Conservation (phyloP, 2,888 invertebrate species). For the Ischnura elegans region DNA sequence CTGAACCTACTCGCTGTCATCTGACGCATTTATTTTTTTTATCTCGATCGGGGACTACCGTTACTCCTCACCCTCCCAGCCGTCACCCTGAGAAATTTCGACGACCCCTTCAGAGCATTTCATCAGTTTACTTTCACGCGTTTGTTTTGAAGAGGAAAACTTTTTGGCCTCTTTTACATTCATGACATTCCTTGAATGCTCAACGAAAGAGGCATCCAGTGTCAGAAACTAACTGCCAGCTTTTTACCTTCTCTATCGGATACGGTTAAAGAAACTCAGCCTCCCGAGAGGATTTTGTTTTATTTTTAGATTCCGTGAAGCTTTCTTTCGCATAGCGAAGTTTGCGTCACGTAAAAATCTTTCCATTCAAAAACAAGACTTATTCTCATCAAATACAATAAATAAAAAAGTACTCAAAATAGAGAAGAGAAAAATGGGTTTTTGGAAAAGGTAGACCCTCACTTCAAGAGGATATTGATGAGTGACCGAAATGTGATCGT, state of each 20-base stretch:
- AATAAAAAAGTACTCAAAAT: too few relatives aligned
- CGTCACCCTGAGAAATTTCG: not conserved
- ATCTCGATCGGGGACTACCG: not conserved
- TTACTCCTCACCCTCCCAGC: not conserved
- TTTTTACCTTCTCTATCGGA: not conserved
- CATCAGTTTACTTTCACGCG: slow-evolving; percentile 12
- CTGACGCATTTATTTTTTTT: not conserved
- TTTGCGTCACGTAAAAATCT: too few relatives aligned
- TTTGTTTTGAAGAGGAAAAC: not conserved
- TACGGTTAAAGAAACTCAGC: not conserved
- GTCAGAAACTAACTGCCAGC: not conserved
- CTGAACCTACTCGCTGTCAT: not conserved
- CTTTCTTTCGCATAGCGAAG: too few relatives aligned
- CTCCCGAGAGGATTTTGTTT: not conserved
- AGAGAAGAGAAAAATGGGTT: too few relatives aligned
- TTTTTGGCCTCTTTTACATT: not conserved
- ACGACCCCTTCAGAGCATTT: not conserved
- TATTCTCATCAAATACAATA: too few relatives aligned
- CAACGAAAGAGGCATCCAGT: slow-evolving; percentile 2
- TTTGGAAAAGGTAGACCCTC: too few relatives aligned
- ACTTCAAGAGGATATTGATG: too few relatives aligned
- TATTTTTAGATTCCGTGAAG: too few relatives aligned
- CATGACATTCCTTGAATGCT: slow-evolving; percentile 31
- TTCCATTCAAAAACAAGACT: too few relatives aligned
- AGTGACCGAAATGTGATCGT: too few relatives aligned